These are phyloP conservation scores for Coreius guichenoti DNA, from an alignment of 2,797 vertebrate species.

Conservation along the genomic window DNA sequence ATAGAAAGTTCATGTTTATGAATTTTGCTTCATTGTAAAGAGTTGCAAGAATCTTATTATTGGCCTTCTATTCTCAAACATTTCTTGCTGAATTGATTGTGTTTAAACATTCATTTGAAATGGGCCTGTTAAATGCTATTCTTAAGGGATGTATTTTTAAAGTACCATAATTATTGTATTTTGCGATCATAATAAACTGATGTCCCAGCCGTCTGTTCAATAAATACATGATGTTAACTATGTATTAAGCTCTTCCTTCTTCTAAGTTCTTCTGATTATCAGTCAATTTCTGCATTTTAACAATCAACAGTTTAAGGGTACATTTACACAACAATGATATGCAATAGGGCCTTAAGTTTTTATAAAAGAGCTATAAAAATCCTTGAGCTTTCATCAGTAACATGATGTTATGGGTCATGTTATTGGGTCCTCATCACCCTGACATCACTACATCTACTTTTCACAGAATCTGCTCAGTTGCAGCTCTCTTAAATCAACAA, in stretches of 20 bases:
- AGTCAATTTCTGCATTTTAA: background rate
- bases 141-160: constrained; percentile 32
- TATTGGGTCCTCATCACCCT: no score
- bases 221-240: constrained; percentile 26
- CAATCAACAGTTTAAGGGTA: background rate
- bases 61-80: constrained; percentile 2
- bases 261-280: background rate
- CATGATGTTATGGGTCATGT: background rate
- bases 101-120: background rate
- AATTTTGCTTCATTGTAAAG: constrained; percentile 5
- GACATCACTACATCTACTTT: no score
- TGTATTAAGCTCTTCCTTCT: background rate
- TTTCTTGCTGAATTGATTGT: background rate
- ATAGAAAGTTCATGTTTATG: background rate
- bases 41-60: background rate
- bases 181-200: constrained; percentile 11
- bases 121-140: background rate
- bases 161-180: constrained; percentile 1
- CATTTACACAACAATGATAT: background rate
- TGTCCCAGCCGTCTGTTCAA: constrained; percentile 26
- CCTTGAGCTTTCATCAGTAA: background rate
- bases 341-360: background rate
- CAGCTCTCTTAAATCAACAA: no score
- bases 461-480: no score
- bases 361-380: background rate